phyloP scores from a whole-genome alignment of 2,113 vertebrate genomes.

The Rostratula benghalensis region DNA sequence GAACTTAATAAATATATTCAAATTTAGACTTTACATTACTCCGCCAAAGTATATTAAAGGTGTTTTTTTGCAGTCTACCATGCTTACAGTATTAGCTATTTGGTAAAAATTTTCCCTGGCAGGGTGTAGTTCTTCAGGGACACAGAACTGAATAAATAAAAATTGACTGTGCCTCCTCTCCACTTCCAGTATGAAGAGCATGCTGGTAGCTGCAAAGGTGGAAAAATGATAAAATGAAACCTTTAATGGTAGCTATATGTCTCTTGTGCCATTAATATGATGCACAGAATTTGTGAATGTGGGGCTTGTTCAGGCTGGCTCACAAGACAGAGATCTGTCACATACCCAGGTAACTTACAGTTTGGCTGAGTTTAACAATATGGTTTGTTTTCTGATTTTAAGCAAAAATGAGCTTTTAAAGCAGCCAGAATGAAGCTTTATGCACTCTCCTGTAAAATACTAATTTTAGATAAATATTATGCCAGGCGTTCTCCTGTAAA shows the following conservation, averaged over 20 bases:
- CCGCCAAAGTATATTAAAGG: neutral
- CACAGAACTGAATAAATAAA: neutral
- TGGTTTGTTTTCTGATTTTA: neutral
- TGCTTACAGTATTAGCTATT: neutral
- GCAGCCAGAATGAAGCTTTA: neutral
- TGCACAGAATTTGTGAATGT: neutral
- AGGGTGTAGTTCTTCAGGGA: neutral
- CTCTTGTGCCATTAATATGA: neutral
- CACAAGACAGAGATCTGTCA: neutral
- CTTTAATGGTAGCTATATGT: neutral
- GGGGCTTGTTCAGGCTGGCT: neutral
- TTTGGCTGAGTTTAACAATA: neutral
- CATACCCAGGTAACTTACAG: neutral
- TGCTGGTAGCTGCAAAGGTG: neutral
- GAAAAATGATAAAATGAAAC: neutral
- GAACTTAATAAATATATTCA: neutral
- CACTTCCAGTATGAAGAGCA: neutral
- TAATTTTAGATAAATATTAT: too few species aligned
- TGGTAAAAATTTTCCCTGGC: neutral
- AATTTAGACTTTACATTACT: neutral
- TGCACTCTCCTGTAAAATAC: too few species aligned
- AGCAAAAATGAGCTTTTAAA: neutral
- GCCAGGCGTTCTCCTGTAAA: neutral
- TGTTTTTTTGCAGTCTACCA: neutral
- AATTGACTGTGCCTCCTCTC: neutral